phyloP scores from a whole-genome alignment of 2,113 vertebrate species.

The Perca fluviatilis region DNA sequence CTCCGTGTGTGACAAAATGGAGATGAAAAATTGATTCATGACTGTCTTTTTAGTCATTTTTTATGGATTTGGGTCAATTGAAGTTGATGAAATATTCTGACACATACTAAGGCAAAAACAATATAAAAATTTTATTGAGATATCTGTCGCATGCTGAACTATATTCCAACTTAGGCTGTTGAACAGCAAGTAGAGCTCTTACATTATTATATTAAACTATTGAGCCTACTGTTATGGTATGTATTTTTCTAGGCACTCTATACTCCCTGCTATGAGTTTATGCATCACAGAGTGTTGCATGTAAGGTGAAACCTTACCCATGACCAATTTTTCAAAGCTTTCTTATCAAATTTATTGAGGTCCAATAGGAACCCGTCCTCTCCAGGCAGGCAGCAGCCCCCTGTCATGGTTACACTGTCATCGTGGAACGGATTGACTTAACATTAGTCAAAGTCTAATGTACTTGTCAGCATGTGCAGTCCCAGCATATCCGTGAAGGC shows the following conservation, averaged over 20 bases:
- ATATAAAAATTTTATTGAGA: slow-evolving; percentile 24
- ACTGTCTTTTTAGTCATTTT: slow-evolving; percentile 52
- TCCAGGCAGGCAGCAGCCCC: slow-evolving; percentile 23
- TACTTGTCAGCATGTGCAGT: slow-evolving; percentile 50
- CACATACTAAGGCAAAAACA: slow-evolving; percentile 42
- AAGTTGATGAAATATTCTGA: slow-evolving; percentile 66
- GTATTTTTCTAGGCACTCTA: background rate
- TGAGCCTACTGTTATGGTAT: background rate
- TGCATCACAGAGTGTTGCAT: background rate
- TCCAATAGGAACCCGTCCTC: background rate
- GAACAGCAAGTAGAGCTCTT: background rate
- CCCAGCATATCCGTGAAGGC: slow-evolving; percentile 50
- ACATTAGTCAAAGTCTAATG: slow-evolving; percentile 48
- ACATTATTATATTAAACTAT: background rate
- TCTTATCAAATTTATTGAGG: background rate
- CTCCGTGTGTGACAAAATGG: slow-evolving; percentile 58
- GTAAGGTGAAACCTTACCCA: background rate
- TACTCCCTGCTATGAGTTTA: background rate
- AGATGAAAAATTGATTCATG: slow-evolving; percentile 56
- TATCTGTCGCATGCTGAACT: slow-evolving; percentile 5
- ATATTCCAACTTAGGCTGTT: background rate
- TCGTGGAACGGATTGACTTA: slow-evolving; percentile 38
- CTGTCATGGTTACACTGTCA: slow-evolving; percentile 33
- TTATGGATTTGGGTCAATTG: slow-evolving; percentile 68
- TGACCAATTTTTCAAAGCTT: background rate